Percentiles rank a stretch among this genome's conserved stretches.
Conservation (phyloP, 2,113 vertebrate genomes). For the Notechis scutatus region DNA sequence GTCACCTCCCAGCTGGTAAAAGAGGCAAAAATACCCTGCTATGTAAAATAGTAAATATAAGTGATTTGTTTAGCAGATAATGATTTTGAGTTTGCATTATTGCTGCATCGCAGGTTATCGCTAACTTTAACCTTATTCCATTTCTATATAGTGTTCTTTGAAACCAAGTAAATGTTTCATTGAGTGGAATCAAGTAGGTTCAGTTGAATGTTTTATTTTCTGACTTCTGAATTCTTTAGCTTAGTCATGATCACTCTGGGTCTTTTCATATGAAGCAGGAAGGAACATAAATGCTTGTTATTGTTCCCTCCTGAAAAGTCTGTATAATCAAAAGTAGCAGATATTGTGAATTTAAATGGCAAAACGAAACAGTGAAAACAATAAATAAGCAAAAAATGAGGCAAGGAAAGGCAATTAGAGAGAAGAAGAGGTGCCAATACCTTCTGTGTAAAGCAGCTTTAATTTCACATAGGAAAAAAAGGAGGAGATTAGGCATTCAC, state of each 20-base stretch:
- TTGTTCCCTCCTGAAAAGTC: constrained; percentile 45
- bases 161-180: not conserved
- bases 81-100: not conserved
- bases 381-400: constrained; percentile 44
- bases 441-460: constrained; percentile 31
- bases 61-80: not conserved
- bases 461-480: constrained; percentile 28
- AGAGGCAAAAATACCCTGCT: not conserved
- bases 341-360: constrained; percentile 7
- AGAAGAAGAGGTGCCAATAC: constrained; percentile 51
- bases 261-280: constrained; percentile 1
- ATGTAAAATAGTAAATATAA: not conserved
- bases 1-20: not conserved
- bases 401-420: constrained; percentile 60
- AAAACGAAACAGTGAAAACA: constrained; percentile 53
- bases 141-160: not conserved
- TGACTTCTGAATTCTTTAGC: constrained; percentile 21
- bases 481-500: constrained; percentile 34
- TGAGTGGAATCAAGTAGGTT: not conserved
- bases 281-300: not conserved
- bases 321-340: constrained; percentile 45
- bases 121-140: not conserved
- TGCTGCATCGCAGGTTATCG: not conserved
- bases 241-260: constrained; percentile 21
- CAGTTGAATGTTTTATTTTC: constrained; percentile 12